Conservation (phyloP, 1,140 invertebrate species). For the Philotrypesis tridentata region DNA sequence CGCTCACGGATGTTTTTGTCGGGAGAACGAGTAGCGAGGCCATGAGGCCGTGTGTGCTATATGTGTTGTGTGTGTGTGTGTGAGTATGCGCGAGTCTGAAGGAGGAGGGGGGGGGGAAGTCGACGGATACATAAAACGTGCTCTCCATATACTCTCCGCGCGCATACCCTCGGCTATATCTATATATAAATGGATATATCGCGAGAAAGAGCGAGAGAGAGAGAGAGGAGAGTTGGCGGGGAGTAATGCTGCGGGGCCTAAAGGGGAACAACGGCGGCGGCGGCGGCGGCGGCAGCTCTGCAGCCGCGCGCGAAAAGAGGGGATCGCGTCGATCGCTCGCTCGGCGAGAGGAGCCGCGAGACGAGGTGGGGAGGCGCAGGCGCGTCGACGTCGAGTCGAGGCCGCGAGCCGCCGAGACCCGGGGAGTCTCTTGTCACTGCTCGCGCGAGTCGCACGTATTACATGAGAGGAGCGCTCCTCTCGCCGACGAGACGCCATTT, state of each 20-base stretch:
- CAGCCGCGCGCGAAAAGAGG: conserved; percentile 43
- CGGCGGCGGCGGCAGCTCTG: background rate
- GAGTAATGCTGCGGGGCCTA: background rate
- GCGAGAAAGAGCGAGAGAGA: too few species aligned
- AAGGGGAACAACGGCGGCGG: conserved; percentile 6
- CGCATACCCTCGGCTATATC: background rate
- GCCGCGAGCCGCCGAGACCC: background rate
- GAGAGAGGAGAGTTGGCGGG: background rate
- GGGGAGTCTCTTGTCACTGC: conserved; percentile 68
- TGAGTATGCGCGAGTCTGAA: background rate
- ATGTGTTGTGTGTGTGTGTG: conserved; percentile 7
- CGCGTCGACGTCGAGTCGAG: conserved; percentile 4
- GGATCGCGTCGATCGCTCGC: conserved; percentile 26
- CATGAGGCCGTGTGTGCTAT: conserved; percentile 48
- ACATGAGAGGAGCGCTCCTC: conserved; percentile 33
- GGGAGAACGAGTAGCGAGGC: conserved; percentile 45
- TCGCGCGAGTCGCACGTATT: conserved; percentile 69
- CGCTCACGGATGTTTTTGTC: conserved; percentile 62
- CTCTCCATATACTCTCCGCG: background rate
- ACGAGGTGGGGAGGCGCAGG: conserved; percentile 39
- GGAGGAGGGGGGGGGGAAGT: conserved; percentile 26
- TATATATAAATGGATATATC: background rate
- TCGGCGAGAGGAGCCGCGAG: background rate
- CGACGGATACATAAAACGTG: conserved; percentile 36
- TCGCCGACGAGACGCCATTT: conserved; percentile 2